phyloP scores from a whole-genome alignment of 2,888 invertebrate genomes.

The Lordiphosa andalusiaca region DNA sequence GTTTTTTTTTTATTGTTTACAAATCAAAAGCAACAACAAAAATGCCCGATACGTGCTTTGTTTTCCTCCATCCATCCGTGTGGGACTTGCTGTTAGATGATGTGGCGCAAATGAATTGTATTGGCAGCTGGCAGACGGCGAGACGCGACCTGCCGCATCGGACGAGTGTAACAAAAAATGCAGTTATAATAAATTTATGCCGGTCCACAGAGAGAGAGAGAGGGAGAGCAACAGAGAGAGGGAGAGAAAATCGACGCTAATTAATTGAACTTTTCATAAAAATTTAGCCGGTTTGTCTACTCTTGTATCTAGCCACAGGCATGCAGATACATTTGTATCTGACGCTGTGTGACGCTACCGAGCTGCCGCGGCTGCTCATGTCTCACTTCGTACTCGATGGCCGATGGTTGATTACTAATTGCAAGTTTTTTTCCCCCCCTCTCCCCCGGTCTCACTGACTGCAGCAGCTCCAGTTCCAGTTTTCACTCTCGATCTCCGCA shows the following conservation, averaged over 20 bases:
- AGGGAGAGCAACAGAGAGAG: constrained; percentile 23
- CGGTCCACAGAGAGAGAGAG: constrained; percentile 11
- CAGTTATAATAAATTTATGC: constrained; percentile 64
- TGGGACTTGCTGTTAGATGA: constrained; percentile 31
- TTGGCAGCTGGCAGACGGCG: constrained; percentile 64
- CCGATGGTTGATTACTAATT: constrained; percentile 72
- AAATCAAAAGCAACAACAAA: constrained; percentile 44
- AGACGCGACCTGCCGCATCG: constrained; percentile 17
- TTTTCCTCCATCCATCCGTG: constrained; percentile 38
- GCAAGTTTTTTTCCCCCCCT: constrained; percentile 38
- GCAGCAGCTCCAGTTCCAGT: constrained; percentile 23
- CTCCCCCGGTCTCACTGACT: constrained; percentile 10
- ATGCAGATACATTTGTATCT: constrained; percentile 50
- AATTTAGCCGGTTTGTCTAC: constrained; percentile 41
- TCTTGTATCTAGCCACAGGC: constrained; percentile 43
- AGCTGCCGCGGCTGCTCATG: constrained; percentile 24
- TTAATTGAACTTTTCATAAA: constrained; percentile 74
- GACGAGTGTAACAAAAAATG: constrained; percentile 19
- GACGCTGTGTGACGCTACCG: constrained; percentile 48
- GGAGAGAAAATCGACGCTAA: constrained; percentile 55
- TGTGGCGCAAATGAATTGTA: constrained; percentile 71
- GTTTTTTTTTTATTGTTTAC: constrained; percentile 64
- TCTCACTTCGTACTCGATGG: constrained; percentile 47
- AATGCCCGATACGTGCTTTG: constrained; percentile 49
- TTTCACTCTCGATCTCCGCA: constrained; percentile 32